Base-by-base conservation (phyloP, 2,797 vertebrate genomes). In the Lophius americanus region DNA sequence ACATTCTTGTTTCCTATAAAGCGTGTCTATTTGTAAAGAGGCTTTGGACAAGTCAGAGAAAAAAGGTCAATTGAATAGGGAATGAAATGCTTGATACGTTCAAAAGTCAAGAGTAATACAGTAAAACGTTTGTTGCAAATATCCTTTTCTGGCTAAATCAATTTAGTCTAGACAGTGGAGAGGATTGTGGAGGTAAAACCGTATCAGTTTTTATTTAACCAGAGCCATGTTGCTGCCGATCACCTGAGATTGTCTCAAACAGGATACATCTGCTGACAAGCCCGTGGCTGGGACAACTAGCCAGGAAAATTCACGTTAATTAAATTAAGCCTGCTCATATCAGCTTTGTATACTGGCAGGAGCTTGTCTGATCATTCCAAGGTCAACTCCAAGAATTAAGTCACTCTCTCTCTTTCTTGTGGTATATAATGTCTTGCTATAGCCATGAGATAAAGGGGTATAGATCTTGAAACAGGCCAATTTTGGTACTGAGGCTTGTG, bases 161-260 rank as follows among this genome's bases (percentile, higher is more conserved):
- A 32, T 23, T 4, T 1, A 52, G 43, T 51, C n/a, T 0, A 50
- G n/a, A 36, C 47, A 32, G 47, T 3, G 23, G 13, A 46, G 35
- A 64, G 23, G 14, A 44, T 9, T 57, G 42, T 1, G 9, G 60
- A 73, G 73, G 51, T 14, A 23, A 69, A 75, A 65, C 59, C 43
- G 61, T 59, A 52, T 66, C 46, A 1, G 57, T 54, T 58, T 75
- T 77, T 52, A 38, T 75, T 68, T 66, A 64, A 76, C 42, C 4
- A 41, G 58, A 75, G 52, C 23, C 60, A 56, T 43, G 57, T 60
- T 11, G 36, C 43, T 36, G 57, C 55, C 9, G 63, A 73, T 68
- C 59, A 85, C 68, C 78, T 76, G 73, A 65, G 65, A 79, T 70
- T 23, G 52, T 55, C 72, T 76, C 75, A 60, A 52, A 78, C 80